Base-by-base conservation (phyloP, 2,888 invertebrate species). In the Augochlorella aurata region DNA sequence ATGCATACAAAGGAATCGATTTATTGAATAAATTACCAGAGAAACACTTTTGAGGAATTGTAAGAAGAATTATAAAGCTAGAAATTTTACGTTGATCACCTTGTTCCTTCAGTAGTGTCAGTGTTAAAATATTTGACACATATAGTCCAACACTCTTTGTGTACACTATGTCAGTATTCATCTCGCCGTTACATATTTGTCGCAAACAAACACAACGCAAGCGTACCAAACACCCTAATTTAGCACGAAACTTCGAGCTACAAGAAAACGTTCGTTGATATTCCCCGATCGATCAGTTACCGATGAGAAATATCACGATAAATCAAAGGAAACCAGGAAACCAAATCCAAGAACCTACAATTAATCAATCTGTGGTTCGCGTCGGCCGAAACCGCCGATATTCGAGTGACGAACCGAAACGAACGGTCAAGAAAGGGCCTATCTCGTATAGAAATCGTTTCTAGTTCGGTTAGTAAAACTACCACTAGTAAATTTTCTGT, bases 311-410 rank as follows among this genome's bases (percentile, higher is more conserved):
- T 65, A 65, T 44, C 44, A 1, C 65, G n/a, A 65, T 44, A 65
- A 65, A 65, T 65, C 65, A 65, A 38, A 65, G 65, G 18, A n/a
- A 65, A 65, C 65, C 44, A n/a, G 44, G 65, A 65, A 65, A 65
- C 44, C 65, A 65, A 29, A 44, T 65, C 44, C 38, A 44, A 44
- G 65, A 65, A 65, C 44, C 44, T 29, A 18, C n/a, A n/a, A 65
- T 65, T 65, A 65, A 65, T 65, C 65, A 65, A 65, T 65, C 65
- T 44, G n/a, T n/a, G 65, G 29, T 10, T 12, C n/a, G 65, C 18
- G 38, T 44, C 65, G n/a, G 65, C 2, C 44, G 3, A 65, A 65
- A 65, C 65, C 65, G 12, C 44, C 44, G 63, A 38, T 63, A 18
- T 18, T n/a, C 12, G 44, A 44, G 44, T 65, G 44, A 65, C 65